A percentile compares a stretch with the other conserved stretches of the same genome.
phyloP scores from a whole-genome alignment of 2,888 invertebrate genomes.

The Nebria brevicollis region DNA sequence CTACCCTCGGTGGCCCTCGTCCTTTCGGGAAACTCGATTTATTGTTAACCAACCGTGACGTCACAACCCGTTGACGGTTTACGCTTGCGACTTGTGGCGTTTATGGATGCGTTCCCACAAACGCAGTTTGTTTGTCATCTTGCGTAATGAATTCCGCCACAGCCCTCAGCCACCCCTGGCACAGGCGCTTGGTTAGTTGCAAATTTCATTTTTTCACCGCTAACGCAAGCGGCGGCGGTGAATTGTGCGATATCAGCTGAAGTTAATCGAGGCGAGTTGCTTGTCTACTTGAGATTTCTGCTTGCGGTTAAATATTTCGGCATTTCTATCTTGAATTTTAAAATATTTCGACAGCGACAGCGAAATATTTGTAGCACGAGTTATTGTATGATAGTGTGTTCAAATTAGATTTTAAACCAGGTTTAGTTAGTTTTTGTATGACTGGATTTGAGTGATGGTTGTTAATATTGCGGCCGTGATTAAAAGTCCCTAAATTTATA shows the following conservation, averaged over 20 bases:
- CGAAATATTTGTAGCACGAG: too few relatives aligned
- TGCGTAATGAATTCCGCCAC: constrained; percentile 5
- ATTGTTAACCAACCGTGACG: constrained; percentile 33
- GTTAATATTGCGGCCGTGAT: too few relatives aligned
- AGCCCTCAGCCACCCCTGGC: background rate
- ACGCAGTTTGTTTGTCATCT: constrained; percentile 1
- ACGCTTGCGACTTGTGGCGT: background rate
- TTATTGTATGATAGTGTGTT: too few relatives aligned
- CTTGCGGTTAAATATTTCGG: background rate
- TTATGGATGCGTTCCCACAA: background rate
- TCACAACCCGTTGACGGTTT: constrained; percentile 5
- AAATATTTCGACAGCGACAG: background rate
- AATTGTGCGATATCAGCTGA: background rate
- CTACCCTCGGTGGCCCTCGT: background rate
- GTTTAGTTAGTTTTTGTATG: too few relatives aligned
- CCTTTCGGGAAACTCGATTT: constrained; percentile 26
- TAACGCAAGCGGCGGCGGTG: background rate
- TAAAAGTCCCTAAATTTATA: too few relatives aligned
- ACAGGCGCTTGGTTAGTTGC: background rate
- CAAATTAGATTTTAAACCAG: too few relatives aligned
- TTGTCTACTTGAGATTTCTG: background rate
- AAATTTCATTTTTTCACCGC: background rate
- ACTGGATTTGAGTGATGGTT: too few relatives aligned
- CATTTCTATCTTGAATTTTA: background rate
- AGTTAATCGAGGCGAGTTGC: background rate